Base-by-base conservation (phyloP, 2,113 vertebrate species). In the Casuarius casuarius region DNA sequence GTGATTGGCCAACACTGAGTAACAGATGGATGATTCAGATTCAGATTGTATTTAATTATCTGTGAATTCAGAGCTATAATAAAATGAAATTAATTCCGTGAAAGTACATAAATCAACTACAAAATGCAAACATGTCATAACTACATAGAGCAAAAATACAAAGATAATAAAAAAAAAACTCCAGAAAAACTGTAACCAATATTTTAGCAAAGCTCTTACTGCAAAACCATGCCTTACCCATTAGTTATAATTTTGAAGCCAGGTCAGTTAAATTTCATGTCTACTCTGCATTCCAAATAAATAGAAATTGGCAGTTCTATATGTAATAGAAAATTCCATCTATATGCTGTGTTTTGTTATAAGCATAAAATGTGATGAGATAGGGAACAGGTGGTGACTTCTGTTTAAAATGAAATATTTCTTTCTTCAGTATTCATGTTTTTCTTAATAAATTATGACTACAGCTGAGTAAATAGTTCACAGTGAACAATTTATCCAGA, bases 21-120 rank as follows among this genome's bases (percentile, higher is more conserved):
- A 95, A 93, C 63, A 96, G 92, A 94, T 90, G 92, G 82, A 77
- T 95, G 93, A 95, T 80, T 96, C 82, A 92, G 71, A 85, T 70
- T 87, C 77, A 91, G 91, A 82, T 44, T 93, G 76, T 70, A 92
- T 76, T 94, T 91, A 93, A 96, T 94, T 89, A 62, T 84, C 89
- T 73, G 71, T 87, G 74, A 92, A 89, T 92, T 91, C 70, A 91
- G 54, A 95, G 33, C 58, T 95, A 84, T 89, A 96, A 91, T 87
- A 82, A 90, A 95, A 84, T 52, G 26, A 95, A 91, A 92, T 85
- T 89, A 89, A 87, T 91, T 89, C 54, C 25, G 38, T 87, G 40
- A 59, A 92, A 91, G 62, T 72, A 87, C 42, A 92, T 80, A 83
- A 85, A 94, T 88, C 82, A 91, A 73, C 29, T 16, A 89, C 52